Base-by-base conservation (phyloP, 2,797 vertebrate genomes). In the Eremophila alpestris region DNA sequence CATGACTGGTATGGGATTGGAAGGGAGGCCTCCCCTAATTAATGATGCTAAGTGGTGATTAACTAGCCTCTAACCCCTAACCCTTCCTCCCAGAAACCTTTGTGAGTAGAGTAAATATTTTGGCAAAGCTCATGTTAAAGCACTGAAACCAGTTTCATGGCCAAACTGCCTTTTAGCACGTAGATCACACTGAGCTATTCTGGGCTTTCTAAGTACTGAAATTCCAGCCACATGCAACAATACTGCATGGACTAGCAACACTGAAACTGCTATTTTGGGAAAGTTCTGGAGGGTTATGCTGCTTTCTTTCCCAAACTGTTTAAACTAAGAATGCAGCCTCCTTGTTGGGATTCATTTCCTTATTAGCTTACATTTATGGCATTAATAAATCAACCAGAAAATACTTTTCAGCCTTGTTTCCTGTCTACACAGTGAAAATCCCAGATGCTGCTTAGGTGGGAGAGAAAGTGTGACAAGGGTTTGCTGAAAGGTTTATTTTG, bases 221-320 rank as follows among this genome's bases (percentile, higher is more conserved):
- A 81, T 89, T 95, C 91, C 83, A 86, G 77, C 46, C 21, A 49
- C 69, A 74, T 30, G 45, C n/a, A 91, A 41, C 80, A 81, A 71
- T 27, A 46, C 43, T 52, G 54, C 52, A 77, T 4, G 15, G 45
- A 74, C 38, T 46, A 36, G 22, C 69, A 78, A 58, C 51, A 77
- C 24, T 49, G 36, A 91, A 64, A 87, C n/a, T 59, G 46, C 89
- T 97, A 77, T 95, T 94, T 78, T 90, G 71, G 93, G 88, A 87
- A 82, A 79, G 32, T 69, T 46, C 29, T 2, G 5, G 34, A 63
- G 30, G 16, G 52, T 40, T 76, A 49, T 11, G 14, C 21, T 56
- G 40, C 6, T 7, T 59, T 77, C 59, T 65, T 65, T 13, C 10
- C 29, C 46, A 46, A 92, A 59, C 64, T 70, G 56, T 13, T 82